These are phyloP conservation scores for Eupithecia inturbata DNA, from an alignment of 2,888 invertebrate genomes.

Conservation along the genomic window DNA sequence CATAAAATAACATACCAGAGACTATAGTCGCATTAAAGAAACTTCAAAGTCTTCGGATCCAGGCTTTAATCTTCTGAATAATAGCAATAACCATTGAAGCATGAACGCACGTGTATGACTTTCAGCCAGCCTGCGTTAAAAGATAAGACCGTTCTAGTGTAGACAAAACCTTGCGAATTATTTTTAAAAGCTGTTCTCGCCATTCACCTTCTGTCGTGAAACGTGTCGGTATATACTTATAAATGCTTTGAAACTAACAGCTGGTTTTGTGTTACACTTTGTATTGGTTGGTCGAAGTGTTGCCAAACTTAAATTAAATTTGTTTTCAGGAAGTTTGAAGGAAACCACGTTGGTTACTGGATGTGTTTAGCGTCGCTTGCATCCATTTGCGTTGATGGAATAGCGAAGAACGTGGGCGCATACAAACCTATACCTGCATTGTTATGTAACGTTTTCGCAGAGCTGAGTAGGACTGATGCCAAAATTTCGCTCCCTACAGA, in stretches of 20 bases:
- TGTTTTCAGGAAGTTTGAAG: conserved; percentile 23
- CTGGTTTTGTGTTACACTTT: conserved; percentile 16
- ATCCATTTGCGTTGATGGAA: conserved; percentile 2
- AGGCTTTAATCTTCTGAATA: conserved; percentile 20
- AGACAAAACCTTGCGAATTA: conserved; percentile 31
- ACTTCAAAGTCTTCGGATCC: conserved; percentile 22
- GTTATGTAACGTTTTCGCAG: conserved; percentile 76
- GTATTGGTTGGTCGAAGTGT: conserved; percentile 7
- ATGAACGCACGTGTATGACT: conserved; percentile 15
- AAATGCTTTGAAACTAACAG: conserved; percentile 22
- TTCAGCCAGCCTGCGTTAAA: conserved; percentile 10
- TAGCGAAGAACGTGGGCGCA: conserved; percentile 47
- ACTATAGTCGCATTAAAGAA: conserved; percentile 11
- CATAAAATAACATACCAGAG: conserved; percentile 20
- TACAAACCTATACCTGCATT: conserved; percentile 65
- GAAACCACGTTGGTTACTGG: conserved; percentile 4
- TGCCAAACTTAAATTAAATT: conserved; percentile 15
- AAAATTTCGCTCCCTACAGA: conserved; percentile 66
- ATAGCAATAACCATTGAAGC: conserved; percentile 22
- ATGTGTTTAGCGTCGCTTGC: conserved; percentile 12
- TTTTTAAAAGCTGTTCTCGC: conserved; percentile 45
- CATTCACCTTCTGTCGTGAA: conserved; percentile 49
- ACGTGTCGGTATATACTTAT: conserved; percentile 43
- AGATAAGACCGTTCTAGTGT: conserved; percentile 24
- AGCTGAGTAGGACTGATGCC: conserved; percentile 74